Base-by-base conservation (phyloP, 2,888 invertebrate species). In the Pocota personata region DNA sequence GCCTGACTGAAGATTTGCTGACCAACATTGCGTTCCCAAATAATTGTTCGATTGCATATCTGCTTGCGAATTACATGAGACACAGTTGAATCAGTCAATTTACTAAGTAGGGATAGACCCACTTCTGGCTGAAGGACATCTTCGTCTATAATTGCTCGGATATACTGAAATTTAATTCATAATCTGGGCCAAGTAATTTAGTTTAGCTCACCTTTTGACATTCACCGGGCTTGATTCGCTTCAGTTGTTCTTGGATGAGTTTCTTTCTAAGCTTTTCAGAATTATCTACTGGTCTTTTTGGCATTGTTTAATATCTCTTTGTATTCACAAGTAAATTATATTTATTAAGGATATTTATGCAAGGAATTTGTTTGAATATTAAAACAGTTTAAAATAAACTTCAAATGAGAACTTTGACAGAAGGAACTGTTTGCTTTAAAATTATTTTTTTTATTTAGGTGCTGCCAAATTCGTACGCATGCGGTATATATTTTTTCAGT, bases 1-100 rank as follows among this genome's bases (percentile, higher is more conserved):
- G 40, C 21, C 24, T 3, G 78, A 21, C 6, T 77, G 30, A 19
- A 92, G 46, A 21, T 88, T 14, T 90, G 91, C 64, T 91, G 92
- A 0, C 91, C 90, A 12, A 89, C 88, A 82, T 89, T 90, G 3
- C 92, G 90, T 55, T 92, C 91, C 92, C 92, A 92, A 1, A 89
- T 48, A 1, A 92, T 90, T 14, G 90, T 89, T 16, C 89, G 86
- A 4, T 88, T 52, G 12, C 87, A 76, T 40, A 58, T 72, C 24
- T 80, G 88, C 0, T 82, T 83, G 7, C 90, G 89, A 7, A 91
- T 75, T 58, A 89, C 89, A 55, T 90, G 90, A 12, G 89, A 90
- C 0, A 92, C 32, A 2, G 89, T 79, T 0, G 80, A 82, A 24
- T 88, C 80, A 0, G 72, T 66, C 0, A 89, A 86, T 8, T 50